These are phyloP conservation scores for Pica pica DNA, from an alignment of 2,113 vertebrate species.

Conservation along the genomic window DNA sequence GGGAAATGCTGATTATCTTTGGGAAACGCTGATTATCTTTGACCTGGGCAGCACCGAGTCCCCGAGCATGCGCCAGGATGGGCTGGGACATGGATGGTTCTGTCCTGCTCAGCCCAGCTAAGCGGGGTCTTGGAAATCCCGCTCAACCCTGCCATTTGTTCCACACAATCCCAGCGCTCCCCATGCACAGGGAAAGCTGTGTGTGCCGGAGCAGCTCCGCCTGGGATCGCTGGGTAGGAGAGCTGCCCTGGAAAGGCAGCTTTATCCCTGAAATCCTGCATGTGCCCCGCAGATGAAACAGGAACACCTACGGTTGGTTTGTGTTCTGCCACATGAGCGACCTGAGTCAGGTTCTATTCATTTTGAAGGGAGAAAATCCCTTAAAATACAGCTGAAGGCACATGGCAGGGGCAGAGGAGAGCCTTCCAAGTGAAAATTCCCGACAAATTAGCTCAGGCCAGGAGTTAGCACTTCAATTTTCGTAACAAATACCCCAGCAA, in stretches of 20 bases:
- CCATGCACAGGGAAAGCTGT: accelerated
- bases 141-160: not conserved
- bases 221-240: accelerated
- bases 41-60: not conserved
- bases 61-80: accelerated
- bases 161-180: accelerated
- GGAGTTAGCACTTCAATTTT: not conserved
- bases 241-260: not conserved
- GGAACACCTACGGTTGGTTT: accelerated
- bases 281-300: not conserved
- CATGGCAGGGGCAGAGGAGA: not conserved
- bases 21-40: not conserved
- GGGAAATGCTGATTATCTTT: not conserved
- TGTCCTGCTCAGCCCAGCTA: not conserved
- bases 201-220: accelerated
- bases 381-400: not conserved
- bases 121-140: too few relatives aligned
- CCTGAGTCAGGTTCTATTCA: accelerated
- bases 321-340: not conserved
- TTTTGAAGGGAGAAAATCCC: not conserved
- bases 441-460: not conserved
- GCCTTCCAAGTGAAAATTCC: not conserved
- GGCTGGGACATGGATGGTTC: not conserved
- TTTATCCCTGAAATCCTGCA: not conserved
- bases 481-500: not conserved